Conservation (phyloP, 2,113 vertebrate species). For the Colaptes auratus region DNA sequence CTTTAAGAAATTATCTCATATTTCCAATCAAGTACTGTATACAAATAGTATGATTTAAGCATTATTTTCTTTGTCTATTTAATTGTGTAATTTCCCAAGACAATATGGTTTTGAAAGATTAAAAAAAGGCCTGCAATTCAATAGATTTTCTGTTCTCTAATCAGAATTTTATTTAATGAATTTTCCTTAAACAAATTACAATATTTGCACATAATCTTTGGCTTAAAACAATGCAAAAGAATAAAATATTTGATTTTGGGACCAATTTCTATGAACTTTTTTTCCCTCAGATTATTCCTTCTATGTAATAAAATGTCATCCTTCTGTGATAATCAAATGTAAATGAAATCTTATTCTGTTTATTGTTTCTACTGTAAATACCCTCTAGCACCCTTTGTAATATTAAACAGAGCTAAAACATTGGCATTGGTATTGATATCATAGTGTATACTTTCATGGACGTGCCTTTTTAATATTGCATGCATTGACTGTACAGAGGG, state of each 20-base stretch:
- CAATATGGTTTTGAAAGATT: background rate
- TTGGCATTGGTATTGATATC: background rate
- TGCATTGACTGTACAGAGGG: background rate
- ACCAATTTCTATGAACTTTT: background rate
- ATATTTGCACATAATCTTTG: background rate
- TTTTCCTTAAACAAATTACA: background rate
- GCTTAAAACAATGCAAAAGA: background rate
- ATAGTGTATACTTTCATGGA: background rate
- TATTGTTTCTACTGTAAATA: background rate
- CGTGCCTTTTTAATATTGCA: background rate
- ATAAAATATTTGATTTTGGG: background rate
- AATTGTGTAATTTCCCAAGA: background rate
- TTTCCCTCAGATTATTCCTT: background rate
- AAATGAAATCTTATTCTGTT: slow-evolving; percentile 7
- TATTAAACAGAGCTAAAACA: background rate
- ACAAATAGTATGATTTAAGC: background rate
- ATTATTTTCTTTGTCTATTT: background rate
- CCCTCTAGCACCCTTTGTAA: background rate
- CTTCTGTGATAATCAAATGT: background rate
- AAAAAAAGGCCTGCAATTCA: background rate
- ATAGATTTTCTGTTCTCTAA: background rate
- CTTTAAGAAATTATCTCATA: background rate
- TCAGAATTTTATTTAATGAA: background rate
- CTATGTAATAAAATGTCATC: background rate
- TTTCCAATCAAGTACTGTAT: background rate